A percentile compares a stretch with the other conserved stretches of the same genome.
phyloP scores from a whole-genome alignment of 23 tunicate genomes.

The Trididemnum nubilum region DNA sequence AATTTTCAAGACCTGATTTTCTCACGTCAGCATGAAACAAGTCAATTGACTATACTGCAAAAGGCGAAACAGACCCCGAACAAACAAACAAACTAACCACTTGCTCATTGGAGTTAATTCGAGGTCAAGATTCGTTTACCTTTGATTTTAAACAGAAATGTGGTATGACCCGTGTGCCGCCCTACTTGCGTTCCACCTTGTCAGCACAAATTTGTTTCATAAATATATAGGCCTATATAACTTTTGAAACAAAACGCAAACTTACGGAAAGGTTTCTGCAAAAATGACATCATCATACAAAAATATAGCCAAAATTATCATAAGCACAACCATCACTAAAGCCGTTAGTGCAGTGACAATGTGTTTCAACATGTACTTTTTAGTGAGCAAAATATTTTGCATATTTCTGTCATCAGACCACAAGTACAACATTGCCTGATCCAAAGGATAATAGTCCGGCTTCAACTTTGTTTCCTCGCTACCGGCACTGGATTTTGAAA shows the following conservation, averaged over 20 bases:
- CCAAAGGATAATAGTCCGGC: neutral
- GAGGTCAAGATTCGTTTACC: too few species aligned
- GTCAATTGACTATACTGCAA: too few species aligned
- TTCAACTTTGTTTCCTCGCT: neutral
- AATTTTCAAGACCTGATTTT: too few species aligned
- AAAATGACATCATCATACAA: neutral
- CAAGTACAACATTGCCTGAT: neutral
- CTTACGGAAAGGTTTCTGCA: conserved; percentile 12
- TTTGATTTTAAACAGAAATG: too few species aligned
- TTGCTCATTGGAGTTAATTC: too few species aligned
- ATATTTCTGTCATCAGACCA: neutral
- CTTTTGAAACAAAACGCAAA: neutral
- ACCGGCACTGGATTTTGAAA: neutral
- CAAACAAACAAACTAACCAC: too few species aligned
- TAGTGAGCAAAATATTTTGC: neutral
- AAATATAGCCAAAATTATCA: neutral
- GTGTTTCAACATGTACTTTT: neutral
- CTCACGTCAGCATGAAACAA: too few species aligned
- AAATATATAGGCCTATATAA: too few species aligned
- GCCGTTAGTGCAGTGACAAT: conserved; percentile 8
- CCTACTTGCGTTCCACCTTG: too few species aligned
- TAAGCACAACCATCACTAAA: neutral
- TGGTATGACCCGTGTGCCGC: too few species aligned
- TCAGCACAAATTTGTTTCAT: too few species aligned
- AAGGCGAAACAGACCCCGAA: too few species aligned